Percentiles rank a stretch among this genome's conserved stretches.
Conservation (phyloP, 2,113 vertebrate genomes). For the Montifringilla adamsi region DNA sequence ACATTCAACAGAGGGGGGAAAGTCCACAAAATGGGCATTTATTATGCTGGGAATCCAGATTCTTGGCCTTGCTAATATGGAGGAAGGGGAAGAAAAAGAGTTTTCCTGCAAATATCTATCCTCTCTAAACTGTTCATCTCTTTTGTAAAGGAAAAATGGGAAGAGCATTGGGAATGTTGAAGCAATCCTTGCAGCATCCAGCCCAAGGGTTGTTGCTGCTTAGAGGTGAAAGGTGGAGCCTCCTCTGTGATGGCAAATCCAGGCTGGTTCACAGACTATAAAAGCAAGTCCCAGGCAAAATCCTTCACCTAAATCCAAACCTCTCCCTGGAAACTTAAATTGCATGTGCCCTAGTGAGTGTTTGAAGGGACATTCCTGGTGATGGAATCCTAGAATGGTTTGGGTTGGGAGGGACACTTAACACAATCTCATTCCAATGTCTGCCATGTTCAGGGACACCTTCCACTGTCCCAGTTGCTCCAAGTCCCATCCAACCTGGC, state of each 20-base stretch:
- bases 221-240: neutral
- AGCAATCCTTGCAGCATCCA: neutral
- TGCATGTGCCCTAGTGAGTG: neutral
- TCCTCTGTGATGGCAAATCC: neutral
- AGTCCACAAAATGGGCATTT: neutral
- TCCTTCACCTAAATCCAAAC: neutral
- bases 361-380: neutral
- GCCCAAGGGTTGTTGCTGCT: neutral
- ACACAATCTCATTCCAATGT: neutral
- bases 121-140: neutral
- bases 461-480: neutral
- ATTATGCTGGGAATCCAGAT: neutral
- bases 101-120: neutral
- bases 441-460: neutral
- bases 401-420: neutral
- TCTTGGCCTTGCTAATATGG: neutral
- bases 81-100: neutral
- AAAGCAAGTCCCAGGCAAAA: neutral
- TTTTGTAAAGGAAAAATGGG: no score
- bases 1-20: neutral
- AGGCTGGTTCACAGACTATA: neutral
- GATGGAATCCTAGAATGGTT: neutral
- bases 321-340: neutral
- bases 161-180: neutral
- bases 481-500: accelerated